These are phyloP conservation scores for Drosophila murphyi DNA, from an alignment of 1,140 invertebrate species.

Conservation along the genomic window DNA sequence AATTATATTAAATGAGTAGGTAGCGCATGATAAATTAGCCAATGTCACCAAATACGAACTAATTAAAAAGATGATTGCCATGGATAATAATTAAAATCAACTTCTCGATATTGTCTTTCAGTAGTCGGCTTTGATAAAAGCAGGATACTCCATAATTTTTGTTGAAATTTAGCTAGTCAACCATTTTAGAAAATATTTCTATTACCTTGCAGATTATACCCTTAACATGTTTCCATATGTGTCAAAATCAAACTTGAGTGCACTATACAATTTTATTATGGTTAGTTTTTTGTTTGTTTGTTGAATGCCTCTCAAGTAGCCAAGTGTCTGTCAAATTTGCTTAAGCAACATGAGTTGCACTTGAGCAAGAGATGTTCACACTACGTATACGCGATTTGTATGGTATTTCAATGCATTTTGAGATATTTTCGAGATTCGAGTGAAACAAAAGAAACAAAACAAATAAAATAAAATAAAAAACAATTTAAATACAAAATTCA, in stretches of 20 bases:
- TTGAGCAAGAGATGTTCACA: conserved; percentile 1
- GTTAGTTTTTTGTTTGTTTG: not conserved
- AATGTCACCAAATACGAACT: conserved; percentile 16
- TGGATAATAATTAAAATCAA: conserved; percentile 11
- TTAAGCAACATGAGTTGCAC: not conserved
- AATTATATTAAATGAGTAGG: conserved; percentile 36
- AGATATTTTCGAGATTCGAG: conserved; percentile 3
- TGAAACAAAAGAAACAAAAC: not conserved
- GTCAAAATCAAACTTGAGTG: conserved; percentile 1
- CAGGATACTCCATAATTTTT: not conserved
- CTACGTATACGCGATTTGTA: conserved; percentile 10
- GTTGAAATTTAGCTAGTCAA: not conserved
- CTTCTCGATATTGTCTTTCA: not conserved
- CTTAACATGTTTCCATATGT: not conserved
- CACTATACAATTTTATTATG: not conserved
- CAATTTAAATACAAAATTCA: not conserved
- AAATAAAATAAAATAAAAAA: not conserved
- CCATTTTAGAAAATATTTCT: not conserved
- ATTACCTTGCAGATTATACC: not conserved
- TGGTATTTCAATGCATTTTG: not conserved
- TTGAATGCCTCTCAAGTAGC: not conserved
- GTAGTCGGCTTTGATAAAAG: no score
- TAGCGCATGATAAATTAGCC: conserved; percentile 12
- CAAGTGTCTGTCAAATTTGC: conserved; percentile 8
- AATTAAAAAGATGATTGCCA: conserved; percentile 7